These are phyloP conservation scores for Drosophila niveifrons DNA, from an alignment of 2,888 invertebrate genomes.

Conservation along the genomic window DNA sequence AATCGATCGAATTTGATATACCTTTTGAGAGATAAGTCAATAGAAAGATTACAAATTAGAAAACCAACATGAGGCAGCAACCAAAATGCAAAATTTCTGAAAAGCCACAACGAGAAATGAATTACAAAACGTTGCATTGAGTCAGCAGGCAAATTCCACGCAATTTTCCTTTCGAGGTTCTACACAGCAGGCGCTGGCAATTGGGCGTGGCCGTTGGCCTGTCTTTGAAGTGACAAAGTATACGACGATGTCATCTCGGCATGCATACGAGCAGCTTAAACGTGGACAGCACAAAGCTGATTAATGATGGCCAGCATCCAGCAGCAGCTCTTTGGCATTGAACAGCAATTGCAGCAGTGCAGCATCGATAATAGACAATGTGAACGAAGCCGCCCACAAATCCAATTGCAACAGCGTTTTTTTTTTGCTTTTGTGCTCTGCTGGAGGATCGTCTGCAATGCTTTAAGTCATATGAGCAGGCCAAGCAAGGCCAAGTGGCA, in stretches of 20 bases:
- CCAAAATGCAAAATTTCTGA: neutral
- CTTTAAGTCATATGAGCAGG: neutral
- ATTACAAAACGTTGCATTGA: neutral
- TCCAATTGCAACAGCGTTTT: neutral
- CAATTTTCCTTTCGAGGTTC: neutral
- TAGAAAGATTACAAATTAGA: too few species aligned
- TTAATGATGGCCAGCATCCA: conserved; percentile 34
- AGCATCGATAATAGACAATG: conserved; percentile 40
- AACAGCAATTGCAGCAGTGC: conserved; percentile 21
- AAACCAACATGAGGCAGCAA: too few species aligned
- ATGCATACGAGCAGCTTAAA: conserved; percentile 33
- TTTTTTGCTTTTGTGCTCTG: neutral
- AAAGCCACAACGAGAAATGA: neutral
- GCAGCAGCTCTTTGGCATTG: conserved; percentile 34
- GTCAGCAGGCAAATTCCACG: neutral
- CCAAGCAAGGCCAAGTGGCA: neutral
- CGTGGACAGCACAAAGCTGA: conserved; percentile 37
- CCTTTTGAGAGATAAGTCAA: conserved; percentile 15
- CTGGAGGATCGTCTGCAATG: neutral
- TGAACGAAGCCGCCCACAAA: conserved; percentile 26
- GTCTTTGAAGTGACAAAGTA: conserved; percentile 35
- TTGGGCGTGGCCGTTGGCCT: neutral
- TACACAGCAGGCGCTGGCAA: neutral
- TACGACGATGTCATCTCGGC: conserved; percentile 29
- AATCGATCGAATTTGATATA: too few species aligned